Evolutionary conservation across 2,113 vertebrate species (phyloP).

Genomic region (Hyaena hyaena): DNA sequence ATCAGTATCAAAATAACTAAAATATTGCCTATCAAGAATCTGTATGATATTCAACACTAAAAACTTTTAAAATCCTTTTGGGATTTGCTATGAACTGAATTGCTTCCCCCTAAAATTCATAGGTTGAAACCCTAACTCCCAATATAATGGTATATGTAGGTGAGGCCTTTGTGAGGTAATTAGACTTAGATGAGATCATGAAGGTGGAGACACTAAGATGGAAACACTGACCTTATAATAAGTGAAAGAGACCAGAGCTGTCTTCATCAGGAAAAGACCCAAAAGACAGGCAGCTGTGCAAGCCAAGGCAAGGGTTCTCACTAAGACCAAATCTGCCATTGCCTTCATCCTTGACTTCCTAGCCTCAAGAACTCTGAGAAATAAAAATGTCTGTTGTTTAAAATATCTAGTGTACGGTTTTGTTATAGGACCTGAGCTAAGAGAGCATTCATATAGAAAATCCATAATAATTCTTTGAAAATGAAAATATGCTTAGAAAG

Average conservation of each 20-base stretch:
- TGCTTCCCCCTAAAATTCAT: not conserved
- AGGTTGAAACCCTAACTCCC: not conserved
- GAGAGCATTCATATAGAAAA: not conserved
- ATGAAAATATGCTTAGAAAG: not conserved
- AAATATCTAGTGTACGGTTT: not conserved
- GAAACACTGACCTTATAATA: not conserved
- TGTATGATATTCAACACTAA: not conserved
- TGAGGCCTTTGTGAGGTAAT: not conserved
- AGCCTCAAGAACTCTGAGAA: not conserved
- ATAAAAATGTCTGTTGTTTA: not conserved
- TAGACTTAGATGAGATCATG: not conserved
- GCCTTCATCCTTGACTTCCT: not conserved
- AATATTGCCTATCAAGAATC: not conserved
- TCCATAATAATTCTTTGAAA: constrained; percentile 4
- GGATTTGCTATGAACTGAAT: not conserved
- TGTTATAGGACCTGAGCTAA: not conserved
- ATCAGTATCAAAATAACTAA: not conserved
- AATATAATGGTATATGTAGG: not conserved
- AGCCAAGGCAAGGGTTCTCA: not conserved
- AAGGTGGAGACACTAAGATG: not conserved
- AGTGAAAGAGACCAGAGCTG: not conserved
- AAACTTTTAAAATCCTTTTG: not conserved
- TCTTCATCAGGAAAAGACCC: not conserved
- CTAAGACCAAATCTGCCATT: not conserved
- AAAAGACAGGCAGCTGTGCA: not conserved